Evolutionary conservation across 2,113 vertebrate genomes (phyloP).

Genomic region (Halcyon malimbica): DNA sequence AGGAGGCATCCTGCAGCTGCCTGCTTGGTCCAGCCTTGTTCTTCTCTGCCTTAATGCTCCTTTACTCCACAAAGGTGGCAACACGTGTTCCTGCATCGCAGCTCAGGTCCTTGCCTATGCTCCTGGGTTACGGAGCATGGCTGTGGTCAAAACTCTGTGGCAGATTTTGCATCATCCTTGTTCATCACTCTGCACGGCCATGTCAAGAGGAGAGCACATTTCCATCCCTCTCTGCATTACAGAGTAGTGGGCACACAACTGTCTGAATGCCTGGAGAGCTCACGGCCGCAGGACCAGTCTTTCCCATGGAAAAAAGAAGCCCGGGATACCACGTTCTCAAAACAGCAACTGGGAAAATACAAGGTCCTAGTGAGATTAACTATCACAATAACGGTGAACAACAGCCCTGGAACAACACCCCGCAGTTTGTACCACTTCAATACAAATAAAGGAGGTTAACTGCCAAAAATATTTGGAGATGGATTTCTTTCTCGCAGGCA

Average conservation of each 20-base stretch:
- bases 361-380: background rate
- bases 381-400: accelerated
- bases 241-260: accelerated
- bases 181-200: background rate
- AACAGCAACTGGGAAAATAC: background rate
- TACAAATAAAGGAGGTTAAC: background rate
- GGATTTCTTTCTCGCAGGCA: background rate
- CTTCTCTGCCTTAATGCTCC: background rate
- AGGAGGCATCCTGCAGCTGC: background rate
- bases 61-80: background rate
- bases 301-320: background rate
- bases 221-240: background rate
- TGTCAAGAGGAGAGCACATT: background rate
- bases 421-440: background rate
- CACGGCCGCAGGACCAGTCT: accelerated
- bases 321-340: background rate
- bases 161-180: background rate
- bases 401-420: background rate
- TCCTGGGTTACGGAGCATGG: background rate
- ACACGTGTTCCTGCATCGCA: accelerated
- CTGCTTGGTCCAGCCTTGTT: background rate
- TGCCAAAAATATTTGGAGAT: slow-evolving; percentile 20
- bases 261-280: background rate
- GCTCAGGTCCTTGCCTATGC: background rate
- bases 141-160: background rate